Conservation (phyloP, 2,888 invertebrate genomes). For the Chalcis sispes region DNA sequence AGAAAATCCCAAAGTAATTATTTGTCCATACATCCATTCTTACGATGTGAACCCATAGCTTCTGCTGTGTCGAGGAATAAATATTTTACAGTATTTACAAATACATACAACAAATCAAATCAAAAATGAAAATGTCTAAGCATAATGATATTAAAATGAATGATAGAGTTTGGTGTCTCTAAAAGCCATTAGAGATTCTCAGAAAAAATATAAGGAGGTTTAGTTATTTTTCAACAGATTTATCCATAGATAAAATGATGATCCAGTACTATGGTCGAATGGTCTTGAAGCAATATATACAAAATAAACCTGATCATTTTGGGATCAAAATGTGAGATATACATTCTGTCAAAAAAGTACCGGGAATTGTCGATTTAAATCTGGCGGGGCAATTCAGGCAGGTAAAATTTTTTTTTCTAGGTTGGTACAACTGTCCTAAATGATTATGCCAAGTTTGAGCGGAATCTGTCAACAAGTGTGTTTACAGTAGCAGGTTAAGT, state of each 20-base stretch:
- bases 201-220: slow-evolving; percentile 18
- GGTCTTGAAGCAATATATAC: slow-evolving; percentile 32
- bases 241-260: slow-evolving; percentile 38
- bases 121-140: slow-evolving; percentile 25
- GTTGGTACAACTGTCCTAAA: too few relatives aligned
- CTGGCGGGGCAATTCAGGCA: too few relatives aligned
- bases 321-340: too few relatives aligned
- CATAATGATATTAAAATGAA: slow-evolving; percentile 3
- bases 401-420: too few relatives aligned
- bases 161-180: slow-evolving; percentile 28
- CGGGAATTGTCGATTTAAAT: too few relatives aligned
- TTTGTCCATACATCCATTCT: slow-evolving; percentile 21
- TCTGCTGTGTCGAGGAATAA: slow-evolving; percentile 12
- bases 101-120: too few relatives aligned
- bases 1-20: slow-evolving; percentile 41
- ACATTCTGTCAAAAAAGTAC: too few relatives aligned
- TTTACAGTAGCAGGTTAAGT: too few relatives aligned
- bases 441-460: too few relatives aligned
- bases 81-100: not conserved
- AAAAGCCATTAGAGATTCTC: not conserved
- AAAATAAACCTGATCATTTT: slow-evolving; percentile 26
- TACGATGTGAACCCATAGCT: slow-evolving; percentile 24
- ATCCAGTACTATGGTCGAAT: slow-evolving; percentile 27
- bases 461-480: too few relatives aligned
- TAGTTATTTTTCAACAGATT: slow-evolving; percentile 18